A percentile compares a stretch with the other conserved stretches of the same genome.
Evolutionary conservation across 2,797 vertebrate genomes (phyloP).

Genomic region (Darevskia nairensis): DNA sequence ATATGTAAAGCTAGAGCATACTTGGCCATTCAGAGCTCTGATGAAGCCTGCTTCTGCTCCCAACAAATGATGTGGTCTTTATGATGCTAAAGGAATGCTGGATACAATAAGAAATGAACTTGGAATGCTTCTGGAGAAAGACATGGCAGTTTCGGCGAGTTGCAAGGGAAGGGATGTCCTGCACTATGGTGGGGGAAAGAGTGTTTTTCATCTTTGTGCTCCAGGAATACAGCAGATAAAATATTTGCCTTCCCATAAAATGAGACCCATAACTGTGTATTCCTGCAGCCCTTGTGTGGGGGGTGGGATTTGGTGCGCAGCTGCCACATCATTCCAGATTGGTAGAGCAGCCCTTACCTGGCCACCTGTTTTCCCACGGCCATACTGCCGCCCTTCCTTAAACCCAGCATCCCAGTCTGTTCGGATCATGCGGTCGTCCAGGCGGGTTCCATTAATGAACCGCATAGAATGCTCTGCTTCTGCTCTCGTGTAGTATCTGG

Average conservation of each 20-base stretch:
- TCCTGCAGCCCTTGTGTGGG: too few species aligned
- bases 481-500: conserved; percentile 85
- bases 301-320: background rate
- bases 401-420: conserved; percentile 81
- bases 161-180: background rate
- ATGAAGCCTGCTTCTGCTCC: background rate
- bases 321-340: background rate
- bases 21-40: too few species aligned
- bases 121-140: background rate
- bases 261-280: background rate
- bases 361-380: conserved; percentile 73
- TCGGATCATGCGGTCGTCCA: conserved; percentile 91
- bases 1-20: background rate
- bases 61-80: background rate
- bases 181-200: too few species aligned
- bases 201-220: background rate
- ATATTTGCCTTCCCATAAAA: background rate
- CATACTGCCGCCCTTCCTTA: conserved; percentile 70
- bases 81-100: background rate
- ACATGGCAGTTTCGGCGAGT: background rate
- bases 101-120: background rate
- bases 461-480: conserved; percentile 89
- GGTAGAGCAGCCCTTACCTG: conserved; percentile 56
- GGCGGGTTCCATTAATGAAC: conserved; percentile 87
- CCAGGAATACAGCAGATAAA: background rate